Percentiles rank a stretch among this genome's conserved stretches.
Conservation (phyloP, 2,888 invertebrate species). For the Drosophila eohydei region DNA sequence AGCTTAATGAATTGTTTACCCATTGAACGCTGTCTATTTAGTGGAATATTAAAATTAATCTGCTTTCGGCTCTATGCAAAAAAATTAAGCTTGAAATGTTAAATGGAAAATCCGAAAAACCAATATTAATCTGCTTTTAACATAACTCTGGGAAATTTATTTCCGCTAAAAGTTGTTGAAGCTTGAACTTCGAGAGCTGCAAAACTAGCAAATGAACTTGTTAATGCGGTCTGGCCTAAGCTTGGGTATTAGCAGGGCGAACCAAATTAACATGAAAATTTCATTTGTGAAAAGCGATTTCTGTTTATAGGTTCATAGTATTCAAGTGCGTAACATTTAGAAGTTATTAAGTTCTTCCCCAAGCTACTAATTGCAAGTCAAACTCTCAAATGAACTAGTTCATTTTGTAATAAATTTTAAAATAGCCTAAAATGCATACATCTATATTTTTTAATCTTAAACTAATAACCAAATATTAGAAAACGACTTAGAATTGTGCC, state of each 20-base stretch:
- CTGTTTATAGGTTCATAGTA: not conserved
- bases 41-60: conserved; percentile 51
- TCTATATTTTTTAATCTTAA: no score
- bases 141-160: not conserved
- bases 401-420: not conserved
- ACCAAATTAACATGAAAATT: not conserved
- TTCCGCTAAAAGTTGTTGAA: not conserved
- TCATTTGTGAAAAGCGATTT: not conserved
- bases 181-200: not conserved
- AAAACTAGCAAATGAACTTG: not conserved
- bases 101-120: conserved; percentile 20
- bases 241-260: not conserved
- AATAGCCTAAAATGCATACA: no score
- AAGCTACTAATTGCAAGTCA: no score
- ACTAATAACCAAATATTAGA: no score
- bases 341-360: no score
- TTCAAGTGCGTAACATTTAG: not conserved
- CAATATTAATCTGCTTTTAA: conserved; percentile 27
- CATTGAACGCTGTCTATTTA: conserved; percentile 32
- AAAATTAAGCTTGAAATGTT: conserved; percentile 32
- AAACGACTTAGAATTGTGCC: no score
- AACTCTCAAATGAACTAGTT: not conserved
- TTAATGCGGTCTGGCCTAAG: not conserved
- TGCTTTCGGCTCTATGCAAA: conserved; percentile 32
- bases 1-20: conserved; percentile 56